These are phyloP conservation scores for Heliconius congener DNA, from an alignment of 1,140 invertebrate species.

Conservation along the genomic window DNA sequence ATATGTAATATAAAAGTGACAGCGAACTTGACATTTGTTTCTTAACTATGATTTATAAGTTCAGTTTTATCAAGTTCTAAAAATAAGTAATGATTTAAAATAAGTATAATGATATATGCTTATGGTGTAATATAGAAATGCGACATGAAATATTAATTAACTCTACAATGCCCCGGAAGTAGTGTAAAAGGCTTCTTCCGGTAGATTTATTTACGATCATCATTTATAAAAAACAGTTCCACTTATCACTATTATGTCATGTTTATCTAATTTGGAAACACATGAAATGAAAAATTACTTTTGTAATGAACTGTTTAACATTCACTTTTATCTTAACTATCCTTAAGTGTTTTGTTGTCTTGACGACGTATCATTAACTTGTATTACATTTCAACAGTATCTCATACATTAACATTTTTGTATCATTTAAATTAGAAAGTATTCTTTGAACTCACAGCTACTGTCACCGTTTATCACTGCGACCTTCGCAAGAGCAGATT, in stretches of 20 bases:
- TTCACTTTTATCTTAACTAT: not conserved
- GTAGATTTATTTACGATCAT: conserved; percentile 38
- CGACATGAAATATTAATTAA: conserved; percentile 2
- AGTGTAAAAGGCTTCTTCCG: conserved; percentile 42
- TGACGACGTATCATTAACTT: conserved; percentile 3
- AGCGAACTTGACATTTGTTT: not conserved
- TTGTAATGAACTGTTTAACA: not conserved
- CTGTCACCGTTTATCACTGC: conserved; percentile 57
- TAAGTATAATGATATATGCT: not conserved
- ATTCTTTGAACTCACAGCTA: conserved; percentile 33
- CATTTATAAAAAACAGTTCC: conserved; percentile 27
- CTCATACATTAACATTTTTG: conserved; percentile 1
- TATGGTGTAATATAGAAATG: not conserved
- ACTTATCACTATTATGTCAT: conserved; percentile 28
- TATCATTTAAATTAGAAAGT: conserved; percentile 35
- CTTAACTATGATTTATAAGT: not conserved
- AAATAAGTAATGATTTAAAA: not conserved
- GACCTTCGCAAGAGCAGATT: conserved; percentile 77
- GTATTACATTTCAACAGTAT: not conserved
- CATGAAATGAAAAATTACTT: not conserved
- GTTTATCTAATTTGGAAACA: conserved; percentile 15
- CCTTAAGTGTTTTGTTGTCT: conserved; percentile 4
- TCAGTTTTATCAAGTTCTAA: not conserved
- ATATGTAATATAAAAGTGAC: not conserved
- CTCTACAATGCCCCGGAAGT: conserved; percentile 36